phyloP scores from a whole-genome alignment of 2,797 vertebrate genomes.

The Rhinatrema bivittatum region DNA sequence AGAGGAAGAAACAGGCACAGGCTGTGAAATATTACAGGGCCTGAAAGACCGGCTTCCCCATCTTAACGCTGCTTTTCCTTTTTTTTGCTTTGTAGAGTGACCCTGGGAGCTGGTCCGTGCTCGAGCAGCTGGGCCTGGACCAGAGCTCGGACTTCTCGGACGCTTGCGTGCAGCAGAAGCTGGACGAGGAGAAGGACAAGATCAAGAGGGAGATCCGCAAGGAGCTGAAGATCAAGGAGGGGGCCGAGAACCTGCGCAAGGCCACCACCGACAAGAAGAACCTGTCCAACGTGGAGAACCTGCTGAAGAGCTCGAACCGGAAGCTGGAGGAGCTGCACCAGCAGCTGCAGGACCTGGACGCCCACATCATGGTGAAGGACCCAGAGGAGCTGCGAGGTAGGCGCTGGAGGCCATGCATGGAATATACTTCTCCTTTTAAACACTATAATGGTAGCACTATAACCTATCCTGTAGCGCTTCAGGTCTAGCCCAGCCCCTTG shows the following conservation, averaged over 20 bases:
- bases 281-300: slow-evolving; percentile 75
- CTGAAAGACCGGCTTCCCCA: background rate
- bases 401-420: too few species aligned
- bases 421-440: too few species aligned
- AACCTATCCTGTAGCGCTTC: too few species aligned
- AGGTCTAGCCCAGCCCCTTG: too few species aligned
- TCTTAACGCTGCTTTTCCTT: background rate
- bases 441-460: too few species aligned
- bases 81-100: slow-evolving; percentile 53
- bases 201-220: slow-evolving; percentile 79
- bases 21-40: too few species aligned
- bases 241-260: slow-evolving; percentile 76
- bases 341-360: slow-evolving; percentile 80
- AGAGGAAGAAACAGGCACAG: too few species aligned
- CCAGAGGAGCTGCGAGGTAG: slow-evolving; percentile 63
- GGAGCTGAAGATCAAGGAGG: slow-evolving; percentile 84
- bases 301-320: slow-evolving; percentile 73
- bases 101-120: slow-evolving; percentile 62
- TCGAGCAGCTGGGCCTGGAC: slow-evolving; percentile 76
- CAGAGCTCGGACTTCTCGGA: slow-evolving; percentile 75
- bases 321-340: slow-evolving; percentile 69
- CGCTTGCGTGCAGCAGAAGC: slow-evolving; percentile 68
- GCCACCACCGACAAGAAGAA: slow-evolving; percentile 80
- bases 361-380: slow-evolving; percentile 77
- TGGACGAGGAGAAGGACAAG: slow-evolving; percentile 76